phyloP scores from a whole-genome alignment of 1,140 invertebrate species.

The Acromyrmex heyeri region DNA sequence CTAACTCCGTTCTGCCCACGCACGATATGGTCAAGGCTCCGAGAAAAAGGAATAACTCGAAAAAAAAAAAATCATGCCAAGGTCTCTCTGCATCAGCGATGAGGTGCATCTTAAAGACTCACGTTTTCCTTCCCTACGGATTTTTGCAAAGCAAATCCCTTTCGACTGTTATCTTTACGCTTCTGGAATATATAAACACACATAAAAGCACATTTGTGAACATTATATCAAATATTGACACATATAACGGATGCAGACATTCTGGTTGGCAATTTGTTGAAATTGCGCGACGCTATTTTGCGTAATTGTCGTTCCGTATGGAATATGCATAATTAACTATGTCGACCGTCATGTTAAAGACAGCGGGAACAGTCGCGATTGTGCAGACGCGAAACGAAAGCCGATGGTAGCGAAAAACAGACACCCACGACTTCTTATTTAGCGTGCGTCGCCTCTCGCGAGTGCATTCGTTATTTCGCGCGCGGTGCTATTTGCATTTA shows the following conservation, averaged over 20 bases:
- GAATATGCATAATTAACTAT: slow-evolving; percentile 50
- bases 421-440: slow-evolving; percentile 51
- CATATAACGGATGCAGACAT: slow-evolving; percentile 3
- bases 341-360: slow-evolving; percentile 32
- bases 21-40: slow-evolving; percentile 56
- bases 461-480: slow-evolving; percentile 61
- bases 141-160: not conserved
- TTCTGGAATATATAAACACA: not conserved
- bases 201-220: not conserved
- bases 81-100: slow-evolving; percentile 3
- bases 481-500: slow-evolving; percentile 60
- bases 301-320: slow-evolving; percentile 2
- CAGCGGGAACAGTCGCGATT: slow-evolving; percentile 36
- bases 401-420: slow-evolving; percentile 23
- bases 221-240: not conserved
- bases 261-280: not conserved
- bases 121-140: not conserved
- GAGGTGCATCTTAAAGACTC: slow-evolving; percentile 40
- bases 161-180: not conserved
- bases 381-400: slow-evolving; percentile 23
- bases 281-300: not conserved
- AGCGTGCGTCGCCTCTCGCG: slow-evolving; percentile 43
- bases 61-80: slow-evolving; percentile 61
- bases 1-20: slow-evolving; percentile 70
- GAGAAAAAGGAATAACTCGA: slow-evolving; percentile 52